Base-by-base conservation (phyloP, 1,140 invertebrate species). In the Atopsyche davidsoni region DNA sequence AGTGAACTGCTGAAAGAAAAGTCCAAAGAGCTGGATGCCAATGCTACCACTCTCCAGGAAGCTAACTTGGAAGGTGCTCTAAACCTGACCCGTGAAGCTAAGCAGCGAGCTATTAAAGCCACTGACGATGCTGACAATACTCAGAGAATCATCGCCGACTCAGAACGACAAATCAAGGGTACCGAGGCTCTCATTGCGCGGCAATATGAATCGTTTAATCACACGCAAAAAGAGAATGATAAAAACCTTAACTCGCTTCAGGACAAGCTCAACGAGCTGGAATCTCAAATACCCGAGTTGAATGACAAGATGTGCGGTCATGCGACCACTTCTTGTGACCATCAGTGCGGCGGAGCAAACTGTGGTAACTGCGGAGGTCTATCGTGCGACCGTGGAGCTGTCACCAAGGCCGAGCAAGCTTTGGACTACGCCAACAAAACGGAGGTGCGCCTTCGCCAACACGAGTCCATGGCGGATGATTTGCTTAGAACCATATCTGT, bases 61-160 rank as follows among this genome's bases (percentile, higher is more conserved):
- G 88, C 86, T 3, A 94, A 97, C 70, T 87, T 97, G 25, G 89
- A 94, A 74, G 94, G 94, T 35, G 94, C 94, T 2, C 73, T 96
- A 34, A 94, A 91, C 64, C 79, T 96, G 2, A 96, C 92, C 0
- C 77, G 86, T 18, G 72, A 79, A 57, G 79, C 88, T 76, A 77
- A 92, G 83, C 69, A 82, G 78, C 63, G 80, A 76, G 63, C 81
- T 67, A 60, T 88, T 73, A 60, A 79, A 71, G 67, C 80, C 67
- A 79, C 87, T 58, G 73, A 90, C 67, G 74, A 73, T 48, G 79
- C 79, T 32, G 72, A 84, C 66, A 70, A 79, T 64, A 83, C 68
- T 43, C 78, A 64, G 64, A 70, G 59, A 55, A 67, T 81, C 16
- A 66, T 93, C 10, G 71, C 70, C 13, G 83, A 92, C 52, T 92